Percentiles rank a stretch among this genome's conserved stretches.
These are phyloP conservation scores for Lasioglossum morio DNA, from an alignment of 2,888 invertebrate species.

Conservation along the genomic window DNA sequence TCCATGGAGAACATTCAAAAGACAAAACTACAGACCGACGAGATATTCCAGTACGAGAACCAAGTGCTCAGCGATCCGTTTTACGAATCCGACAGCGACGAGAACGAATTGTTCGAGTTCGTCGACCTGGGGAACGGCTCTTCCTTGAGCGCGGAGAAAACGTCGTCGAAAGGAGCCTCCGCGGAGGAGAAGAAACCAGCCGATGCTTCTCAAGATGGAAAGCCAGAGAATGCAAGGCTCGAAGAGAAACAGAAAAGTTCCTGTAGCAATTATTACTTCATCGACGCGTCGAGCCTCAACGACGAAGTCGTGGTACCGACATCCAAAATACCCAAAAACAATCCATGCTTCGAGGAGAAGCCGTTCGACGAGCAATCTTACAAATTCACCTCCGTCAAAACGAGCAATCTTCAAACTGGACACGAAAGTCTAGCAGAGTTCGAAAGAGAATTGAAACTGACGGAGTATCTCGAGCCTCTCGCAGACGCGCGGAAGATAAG, in stretches of 20 bases:
- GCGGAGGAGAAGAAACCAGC: conserved; percentile 26
- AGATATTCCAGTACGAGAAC: conserved; percentile 78
- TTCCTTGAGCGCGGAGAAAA: conserved; percentile 35
- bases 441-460: conserved; percentile 79
- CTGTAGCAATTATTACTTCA: conserved; percentile 88
- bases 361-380: conserved; percentile 63
- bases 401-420: conserved; percentile 68
- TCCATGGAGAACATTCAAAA: conserved; percentile 66
- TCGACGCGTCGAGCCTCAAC: conserved; percentile 91
- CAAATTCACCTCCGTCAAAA: conserved; percentile 69
- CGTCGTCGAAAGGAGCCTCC: conserved; percentile 13
- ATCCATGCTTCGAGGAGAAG: conserved; percentile 44
- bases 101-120: conserved; percentile 76
- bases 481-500: conserved; percentile 74
- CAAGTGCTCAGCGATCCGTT: conserved; percentile 80
- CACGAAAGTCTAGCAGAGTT: conserved; percentile 79
- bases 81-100: conserved; percentile 79
- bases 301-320: conserved; percentile 86
- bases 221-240: conserved; percentile 47
- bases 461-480: conserved; percentile 77
- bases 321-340: conserved; percentile 46
- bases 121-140: conserved; percentile 66
- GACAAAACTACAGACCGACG: conserved; percentile 69
- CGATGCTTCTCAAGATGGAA: conserved; percentile 29
- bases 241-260: conserved; percentile 67